Conservation (phyloP, 2,113 vertebrate genomes). For the Pseudorasbora parva region DNA sequence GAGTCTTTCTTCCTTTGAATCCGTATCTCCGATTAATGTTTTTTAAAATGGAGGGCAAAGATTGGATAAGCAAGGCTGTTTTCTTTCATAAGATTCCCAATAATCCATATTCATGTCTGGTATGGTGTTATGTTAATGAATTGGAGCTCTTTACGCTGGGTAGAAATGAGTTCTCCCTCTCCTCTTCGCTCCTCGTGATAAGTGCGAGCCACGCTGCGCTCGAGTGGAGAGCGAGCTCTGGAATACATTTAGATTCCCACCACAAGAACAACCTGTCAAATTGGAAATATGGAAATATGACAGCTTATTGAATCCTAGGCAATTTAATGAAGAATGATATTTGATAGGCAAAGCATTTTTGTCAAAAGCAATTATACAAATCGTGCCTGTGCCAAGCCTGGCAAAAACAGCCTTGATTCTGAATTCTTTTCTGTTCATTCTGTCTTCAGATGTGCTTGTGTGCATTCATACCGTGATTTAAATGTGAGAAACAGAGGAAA, state of each 20-base stretch:
- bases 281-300: slow-evolving; percentile 64
- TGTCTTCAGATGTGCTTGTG: slow-evolving; percentile 37
- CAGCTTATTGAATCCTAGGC: slow-evolving; percentile 59
- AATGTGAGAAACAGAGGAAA: slow-evolving; percentile 23
- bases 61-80: slow-evolving; percentile 42
- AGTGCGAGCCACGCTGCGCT: slow-evolving; percentile 46
- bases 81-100: slow-evolving; percentile 48
- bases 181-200: slow-evolving; percentile 50
- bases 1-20: slow-evolving; percentile 34
- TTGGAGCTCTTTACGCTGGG: slow-evolving; percentile 49
- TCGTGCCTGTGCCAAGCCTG: slow-evolving; percentile 40
- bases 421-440: slow-evolving; percentile 24
- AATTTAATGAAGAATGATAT: slow-evolving; percentile 57
- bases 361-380: slow-evolving; percentile 52
- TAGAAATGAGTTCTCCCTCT: slow-evolving; percentile 53
- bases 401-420: slow-evolving; percentile 37
- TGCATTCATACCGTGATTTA: slow-evolving; percentile 26
- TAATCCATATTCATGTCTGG: slow-evolving; percentile 58
- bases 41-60: slow-evolving; percentile 42
- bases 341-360: slow-evolving; percentile 55
- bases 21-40: slow-evolving; percentile 19
- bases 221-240: slow-evolving; percentile 46
- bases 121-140: slow-evolving; percentile 57
- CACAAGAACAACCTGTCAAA: slow-evolving; percentile 61
- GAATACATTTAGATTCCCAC: slow-evolving; percentile 58